Percentiles rank a stretch among this genome's conserved stretches.
Conservation (phyloP, 2,113 vertebrate genomes). For the Corythoichthys haematopterus region DNA sequence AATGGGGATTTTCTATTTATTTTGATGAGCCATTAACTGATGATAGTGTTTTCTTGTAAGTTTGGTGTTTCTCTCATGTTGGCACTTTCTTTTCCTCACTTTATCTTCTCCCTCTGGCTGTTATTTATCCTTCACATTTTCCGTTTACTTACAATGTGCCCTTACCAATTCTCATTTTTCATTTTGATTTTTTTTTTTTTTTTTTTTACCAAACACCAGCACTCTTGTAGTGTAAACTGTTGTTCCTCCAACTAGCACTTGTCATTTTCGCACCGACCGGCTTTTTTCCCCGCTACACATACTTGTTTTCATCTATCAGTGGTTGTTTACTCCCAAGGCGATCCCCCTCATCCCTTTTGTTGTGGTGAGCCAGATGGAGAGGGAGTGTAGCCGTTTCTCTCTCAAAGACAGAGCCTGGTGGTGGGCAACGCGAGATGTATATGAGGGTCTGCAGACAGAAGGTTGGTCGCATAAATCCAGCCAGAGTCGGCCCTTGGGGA, state of each 20-base stretch:
- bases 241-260: constrained; percentile 48
- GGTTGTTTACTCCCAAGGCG: constrained; percentile 50
- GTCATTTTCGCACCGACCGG: constrained; percentile 16
- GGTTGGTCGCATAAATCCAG: constrained; percentile 49
- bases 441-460: constrained; percentile 36
- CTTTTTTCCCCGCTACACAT: constrained; percentile 13
- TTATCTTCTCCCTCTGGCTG: constrained; percentile 20
- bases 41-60: neutral
- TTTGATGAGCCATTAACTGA: neutral
- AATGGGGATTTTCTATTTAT: neutral
- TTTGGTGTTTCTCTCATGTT: neutral
- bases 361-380: constrained; percentile 35
- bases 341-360: constrained; percentile 13
- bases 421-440: constrained; percentile 53
- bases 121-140: constrained; percentile 23
- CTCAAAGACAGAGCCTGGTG: constrained; percentile 25
- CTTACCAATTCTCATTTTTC: constrained; percentile 47
- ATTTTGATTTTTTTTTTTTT: constrained; percentile 34
- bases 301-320: constrained; percentile 41
- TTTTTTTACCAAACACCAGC: constrained; percentile 17
- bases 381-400: constrained; percentile 40
- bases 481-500: constrained; percentile 25
- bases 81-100: neutral
- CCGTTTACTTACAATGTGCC: constrained; percentile 9
- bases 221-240: constrained; percentile 39